Conservation (phyloP, 2,797 vertebrate species). For the Channa striata region DNA sequence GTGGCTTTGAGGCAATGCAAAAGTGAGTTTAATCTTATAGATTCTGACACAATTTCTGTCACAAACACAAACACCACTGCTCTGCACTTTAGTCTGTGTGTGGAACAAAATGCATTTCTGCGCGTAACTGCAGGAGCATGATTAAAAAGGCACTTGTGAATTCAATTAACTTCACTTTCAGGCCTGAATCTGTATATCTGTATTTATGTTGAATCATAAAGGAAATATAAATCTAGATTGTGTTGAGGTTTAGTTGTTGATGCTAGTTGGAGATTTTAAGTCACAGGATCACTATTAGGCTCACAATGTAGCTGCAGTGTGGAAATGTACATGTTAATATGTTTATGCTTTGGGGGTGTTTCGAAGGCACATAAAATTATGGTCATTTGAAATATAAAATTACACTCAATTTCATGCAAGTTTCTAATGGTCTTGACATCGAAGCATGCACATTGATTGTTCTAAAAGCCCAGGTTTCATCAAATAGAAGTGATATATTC, state of each 20-base stretch:
- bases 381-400: slow-evolving; percentile 18
- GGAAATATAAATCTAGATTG: not conserved
- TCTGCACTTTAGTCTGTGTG: slow-evolving; percentile 68
- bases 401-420: slow-evolving; percentile 16
- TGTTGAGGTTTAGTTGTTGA: slow-evolving; percentile 5
- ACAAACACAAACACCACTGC: slow-evolving; percentile 28
- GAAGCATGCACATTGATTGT: not conserved
- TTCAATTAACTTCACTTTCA: slow-evolving; percentile 19
- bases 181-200: slow-evolving; percentile 21
- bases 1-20: slow-evolving; percentile 17
- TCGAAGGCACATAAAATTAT: not conserved
- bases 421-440: not conserved
- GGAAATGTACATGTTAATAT: slow-evolving; percentile 17
- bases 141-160: slow-evolving; percentile 31
- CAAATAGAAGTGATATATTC: not conserved
- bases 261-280: slow-evolving; percentile 1
- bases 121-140: too few relatives aligned
- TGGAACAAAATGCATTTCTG: slow-evolving; percentile 8
- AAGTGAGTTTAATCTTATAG: slow-evolving; percentile 8
- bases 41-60: slow-evolving; percentile 9
- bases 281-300: not conserved
- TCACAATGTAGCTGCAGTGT: not conserved
- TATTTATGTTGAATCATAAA: slow-evolving; percentile 19
- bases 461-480: not conserved
- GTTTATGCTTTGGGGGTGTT: slow-evolving; percentile 15